Percentiles rank a stretch among this genome's conserved stretches.
phyloP scores from a whole-genome alignment of 2,113 vertebrate genomes.

The Cryptoleucopteryx plumbea region DNA sequence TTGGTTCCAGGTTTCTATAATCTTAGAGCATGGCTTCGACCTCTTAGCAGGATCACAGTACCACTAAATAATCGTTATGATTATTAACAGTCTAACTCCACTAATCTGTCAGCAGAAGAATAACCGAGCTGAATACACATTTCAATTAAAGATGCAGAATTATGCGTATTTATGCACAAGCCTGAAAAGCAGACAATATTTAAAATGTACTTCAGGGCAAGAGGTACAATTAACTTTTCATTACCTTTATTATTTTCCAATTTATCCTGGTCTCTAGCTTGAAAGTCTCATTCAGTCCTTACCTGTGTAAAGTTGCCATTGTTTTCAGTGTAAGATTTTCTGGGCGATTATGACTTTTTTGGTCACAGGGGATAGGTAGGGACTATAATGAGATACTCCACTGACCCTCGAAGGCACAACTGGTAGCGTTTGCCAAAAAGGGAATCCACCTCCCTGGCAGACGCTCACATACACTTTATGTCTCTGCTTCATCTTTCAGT shows the following conservation, averaged over 20 bases:
- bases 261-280: neutral
- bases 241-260: neutral
- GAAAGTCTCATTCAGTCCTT: neutral
- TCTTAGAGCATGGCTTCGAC: neutral
- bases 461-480: neutral
- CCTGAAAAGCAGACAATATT: neutral
- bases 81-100: neutral
- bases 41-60: neutral
- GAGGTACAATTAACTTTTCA: conserved; percentile 4
- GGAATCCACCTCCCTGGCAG: neutral
- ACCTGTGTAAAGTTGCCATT: neutral
- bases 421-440: neutral
- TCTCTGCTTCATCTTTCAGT: neutral
- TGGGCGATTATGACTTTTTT: neutral
- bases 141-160: conserved; percentile 22
- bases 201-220: neutral
- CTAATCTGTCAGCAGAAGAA: neutral
- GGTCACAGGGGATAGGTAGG: neutral
- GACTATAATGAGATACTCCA: neutral
- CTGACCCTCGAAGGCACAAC: neutral
- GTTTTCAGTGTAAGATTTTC: neutral
- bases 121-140: neutral
- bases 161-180: neutral
- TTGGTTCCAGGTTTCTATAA: neutral
- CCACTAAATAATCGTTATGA: neutral